phyloP scores from a whole-genome alignment of 2,888 invertebrate genomes.

The Pammene aurita region DNA sequence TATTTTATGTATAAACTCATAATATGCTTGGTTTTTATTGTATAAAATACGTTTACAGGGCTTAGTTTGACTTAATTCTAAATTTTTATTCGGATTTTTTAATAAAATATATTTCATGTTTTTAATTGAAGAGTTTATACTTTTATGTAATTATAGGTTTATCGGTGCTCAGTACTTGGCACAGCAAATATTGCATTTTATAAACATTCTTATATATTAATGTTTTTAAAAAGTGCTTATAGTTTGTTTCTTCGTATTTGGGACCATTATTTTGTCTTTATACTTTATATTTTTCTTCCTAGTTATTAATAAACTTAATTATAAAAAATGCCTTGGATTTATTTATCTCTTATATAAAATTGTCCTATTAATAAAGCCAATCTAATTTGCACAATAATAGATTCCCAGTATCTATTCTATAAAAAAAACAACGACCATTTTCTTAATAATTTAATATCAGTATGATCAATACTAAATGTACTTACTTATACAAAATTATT shows the following conservation, averaged over 20 bases:
- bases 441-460: too few relatives aligned
- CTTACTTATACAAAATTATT: too few relatives aligned
- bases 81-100: conserved; percentile 27
- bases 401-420: too few relatives aligned
- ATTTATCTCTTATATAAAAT: neutral
- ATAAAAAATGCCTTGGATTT: conserved; percentile 14
- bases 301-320: conserved; percentile 45
- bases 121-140: conserved; percentile 22
- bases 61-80: conserved; percentile 10
- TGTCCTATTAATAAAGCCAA: neutral
- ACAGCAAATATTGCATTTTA: conserved; percentile 19
- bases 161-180: conserved; percentile 2
- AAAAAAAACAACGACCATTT: neutral
- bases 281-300: conserved; percentile 43
- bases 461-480: too few relatives aligned
- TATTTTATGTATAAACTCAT: conserved; percentile 5
- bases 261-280: conserved; percentile 45
- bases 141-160: conserved; percentile 9
- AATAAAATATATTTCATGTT: conserved; percentile 8
- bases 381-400: too few relatives aligned
- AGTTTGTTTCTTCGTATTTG: conserved; percentile 38
- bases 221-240: conserved; percentile 22
- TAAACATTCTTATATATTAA: conserved; percentile 13
- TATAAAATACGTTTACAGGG: conserved; percentile 10
- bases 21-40: neutral